A percentile compares a stretch with the other conserved stretches of the same genome.
Evolutionary conservation across 2,888 invertebrate genomes (phyloP).

Genomic region (Meiosimyza platycephala): DNA sequence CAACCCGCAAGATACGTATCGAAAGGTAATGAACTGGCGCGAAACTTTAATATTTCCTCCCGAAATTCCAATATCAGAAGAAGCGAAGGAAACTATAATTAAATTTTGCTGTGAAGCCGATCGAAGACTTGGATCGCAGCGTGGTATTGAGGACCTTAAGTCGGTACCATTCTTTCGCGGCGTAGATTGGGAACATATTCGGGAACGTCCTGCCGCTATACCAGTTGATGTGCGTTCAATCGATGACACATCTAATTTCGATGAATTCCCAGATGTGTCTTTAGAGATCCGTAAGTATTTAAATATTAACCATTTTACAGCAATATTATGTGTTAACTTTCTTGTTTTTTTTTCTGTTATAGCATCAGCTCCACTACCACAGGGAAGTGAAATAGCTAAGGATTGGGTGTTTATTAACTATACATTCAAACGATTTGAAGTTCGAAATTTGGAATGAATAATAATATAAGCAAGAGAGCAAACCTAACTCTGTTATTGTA

Average conservation of each 20-base stretch:
- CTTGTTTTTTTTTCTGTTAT: constrained; percentile 55
- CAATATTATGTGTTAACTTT: background rate
- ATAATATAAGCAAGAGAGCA: constrained; percentile 10
- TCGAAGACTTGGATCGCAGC: constrained; percentile 87
- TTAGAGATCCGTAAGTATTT: constrained; percentile 92
- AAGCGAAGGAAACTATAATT: constrained; percentile 93
- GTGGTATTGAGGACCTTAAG: constrained; percentile 94
- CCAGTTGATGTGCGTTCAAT: constrained; percentile 98
- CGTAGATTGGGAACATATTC: constrained; percentile 99
- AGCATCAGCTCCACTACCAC: constrained; percentile 88
- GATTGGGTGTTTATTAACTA: constrained; percentile 99
- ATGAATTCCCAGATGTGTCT: constrained; percentile 99
- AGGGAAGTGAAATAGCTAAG: constrained; percentile 94
- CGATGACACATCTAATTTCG: constrained; percentile 99
- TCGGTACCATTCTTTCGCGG: constrained; percentile 93
- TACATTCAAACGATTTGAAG: constrained; percentile 99
- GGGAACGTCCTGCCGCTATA: constrained; percentile 98
- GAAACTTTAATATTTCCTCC: constrained; percentile 98
- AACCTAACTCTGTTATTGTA: constrained; percentile 20
- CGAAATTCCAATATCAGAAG: constrained; percentile 98
- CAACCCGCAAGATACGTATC: constrained; percentile 70
- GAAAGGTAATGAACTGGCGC: constrained; percentile 99
- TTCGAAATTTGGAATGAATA: constrained; percentile 63
- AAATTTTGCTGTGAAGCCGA: constrained; percentile 98
- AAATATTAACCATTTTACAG: background rate